Evolutionary conservation across 2,888 invertebrate species (phyloP), one percentile per base, ranked within the genome.

Genomic region (Pocota personata): DNA sequence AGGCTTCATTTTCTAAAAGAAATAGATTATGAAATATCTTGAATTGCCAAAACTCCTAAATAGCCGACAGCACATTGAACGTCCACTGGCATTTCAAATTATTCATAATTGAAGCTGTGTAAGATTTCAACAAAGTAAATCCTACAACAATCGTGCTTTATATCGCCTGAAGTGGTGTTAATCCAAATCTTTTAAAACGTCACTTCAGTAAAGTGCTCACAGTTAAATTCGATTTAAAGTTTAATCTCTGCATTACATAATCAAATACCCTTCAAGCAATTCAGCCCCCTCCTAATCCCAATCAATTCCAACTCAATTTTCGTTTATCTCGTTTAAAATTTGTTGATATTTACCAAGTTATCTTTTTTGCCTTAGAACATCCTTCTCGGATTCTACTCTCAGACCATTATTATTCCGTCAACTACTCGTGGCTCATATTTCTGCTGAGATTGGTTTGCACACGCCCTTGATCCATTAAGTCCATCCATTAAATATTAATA

Each of bases 401-500:
- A 12, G 24, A 60, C 27, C n/a, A 40, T 62, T 35, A 50, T 37
- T 40, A 62, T 73, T 60, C 62, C n/a, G 60, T 14, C 32, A 73
- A 62, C 62, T 62, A 32, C 50, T 30, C 58, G 48, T 16, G 24
- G n/a, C 37, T 10, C 19, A 32, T n/a, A 14, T 35, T 43, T 21
- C 3, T 21, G 27, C 14, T 10, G 55, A 16, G 55, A 75, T 75
- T 64, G 64, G 27, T 64, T 43, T 24, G 64, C 64, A 52, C 72
- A 58, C 78, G 52, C 66, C 78, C 72, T 30, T 62, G 66, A 57
- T 60, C 77, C 40, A 27, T 46, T 82, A 40, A 52, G 35, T 32
- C 12, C 27, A 16, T 50, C 46, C 60, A 78, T 83, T 66, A 55
- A 46, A 72, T 46, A 83, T 78, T 78, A 66, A 83, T 55, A 73